phyloP scores from a whole-genome alignment of 2,113 vertebrate species.

The Bostrychus sinensis region DNA sequence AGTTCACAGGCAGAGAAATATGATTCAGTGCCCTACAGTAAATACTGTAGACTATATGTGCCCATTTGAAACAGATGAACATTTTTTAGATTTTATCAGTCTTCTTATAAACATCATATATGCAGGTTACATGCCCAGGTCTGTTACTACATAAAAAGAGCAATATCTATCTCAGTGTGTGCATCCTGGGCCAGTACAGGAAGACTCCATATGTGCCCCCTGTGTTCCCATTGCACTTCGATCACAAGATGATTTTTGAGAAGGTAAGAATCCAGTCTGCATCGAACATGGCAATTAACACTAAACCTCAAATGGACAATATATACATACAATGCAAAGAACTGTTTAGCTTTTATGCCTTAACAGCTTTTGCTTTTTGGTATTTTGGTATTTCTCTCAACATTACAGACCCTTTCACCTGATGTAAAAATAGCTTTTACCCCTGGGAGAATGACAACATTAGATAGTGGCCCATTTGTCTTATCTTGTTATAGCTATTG shows the following conservation, averaged over 20 bases:
- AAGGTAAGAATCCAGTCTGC: slow-evolving; percentile 81
- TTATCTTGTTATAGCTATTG: slow-evolving; percentile 57
- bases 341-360: neutral
- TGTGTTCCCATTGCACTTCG: slow-evolving; percentile 86
- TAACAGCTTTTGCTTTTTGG: neutral
- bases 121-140: slow-evolving; percentile 90
- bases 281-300: neutral
- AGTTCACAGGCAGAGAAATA: too few species aligned
- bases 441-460: slow-evolving; percentile 6
- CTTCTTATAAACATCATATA: slow-evolving; percentile 6
- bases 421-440: slow-evolving; percentile 25
- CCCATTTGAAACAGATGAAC: too few species aligned
- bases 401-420: neutral
- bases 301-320: neutral
- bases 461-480: slow-evolving; percentile 25
- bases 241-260: slow-evolving; percentile 89
- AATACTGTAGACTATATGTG: too few species aligned
- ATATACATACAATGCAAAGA: neutral
- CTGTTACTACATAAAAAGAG: slow-evolving; percentile 82
- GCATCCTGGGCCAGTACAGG: slow-evolving; percentile 88
- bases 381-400: slow-evolving; percentile 11
- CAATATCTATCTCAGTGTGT: slow-evolving; percentile 87
- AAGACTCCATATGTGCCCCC: slow-evolving; percentile 85
- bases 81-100: neutral
- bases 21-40: too few species aligned